Evolutionary conservation across 2,113 vertebrate genomes (phyloP).

Genomic region (Puffinus mauretanicus): DNA sequence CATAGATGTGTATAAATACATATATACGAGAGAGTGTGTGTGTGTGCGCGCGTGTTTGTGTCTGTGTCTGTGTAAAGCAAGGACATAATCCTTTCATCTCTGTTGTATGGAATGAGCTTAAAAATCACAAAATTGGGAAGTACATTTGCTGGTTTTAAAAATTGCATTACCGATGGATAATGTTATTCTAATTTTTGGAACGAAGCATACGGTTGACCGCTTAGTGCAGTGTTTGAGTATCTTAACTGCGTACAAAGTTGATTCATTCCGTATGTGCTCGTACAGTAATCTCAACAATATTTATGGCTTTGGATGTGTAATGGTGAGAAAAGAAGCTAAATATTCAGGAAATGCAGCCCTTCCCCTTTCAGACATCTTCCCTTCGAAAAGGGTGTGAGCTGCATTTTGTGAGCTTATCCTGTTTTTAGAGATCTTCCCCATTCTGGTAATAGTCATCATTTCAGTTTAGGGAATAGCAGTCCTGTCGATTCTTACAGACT

Average conservation of each 20-base stretch:
- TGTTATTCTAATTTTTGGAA: neutral
- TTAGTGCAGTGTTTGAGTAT: neutral
- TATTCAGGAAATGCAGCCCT: neutral
- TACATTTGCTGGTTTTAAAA: neutral
- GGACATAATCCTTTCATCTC: neutral
- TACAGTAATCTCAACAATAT: neutral
- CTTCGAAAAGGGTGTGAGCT: neutral
- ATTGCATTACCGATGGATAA: neutral
- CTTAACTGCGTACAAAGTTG: neutral
- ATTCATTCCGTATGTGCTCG: neutral
- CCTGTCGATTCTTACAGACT: neutral
- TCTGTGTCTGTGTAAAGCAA: neutral
- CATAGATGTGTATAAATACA: neutral
- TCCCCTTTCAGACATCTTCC: neutral
- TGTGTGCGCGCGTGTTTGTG: no score
- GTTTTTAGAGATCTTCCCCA: neutral
- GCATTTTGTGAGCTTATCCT: neutral
- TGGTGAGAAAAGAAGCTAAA: neutral
- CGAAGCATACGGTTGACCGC: accelerated
- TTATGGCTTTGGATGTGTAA: neutral
- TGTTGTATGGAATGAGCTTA: neutral
- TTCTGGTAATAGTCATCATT: neutral
- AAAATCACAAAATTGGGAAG: neutral
- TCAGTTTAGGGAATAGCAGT: neutral
- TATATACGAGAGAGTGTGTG: no score